phyloP scores from a whole-genome alignment of 2,113 vertebrate species.

The Hemiscyllium ocellatum region DNA sequence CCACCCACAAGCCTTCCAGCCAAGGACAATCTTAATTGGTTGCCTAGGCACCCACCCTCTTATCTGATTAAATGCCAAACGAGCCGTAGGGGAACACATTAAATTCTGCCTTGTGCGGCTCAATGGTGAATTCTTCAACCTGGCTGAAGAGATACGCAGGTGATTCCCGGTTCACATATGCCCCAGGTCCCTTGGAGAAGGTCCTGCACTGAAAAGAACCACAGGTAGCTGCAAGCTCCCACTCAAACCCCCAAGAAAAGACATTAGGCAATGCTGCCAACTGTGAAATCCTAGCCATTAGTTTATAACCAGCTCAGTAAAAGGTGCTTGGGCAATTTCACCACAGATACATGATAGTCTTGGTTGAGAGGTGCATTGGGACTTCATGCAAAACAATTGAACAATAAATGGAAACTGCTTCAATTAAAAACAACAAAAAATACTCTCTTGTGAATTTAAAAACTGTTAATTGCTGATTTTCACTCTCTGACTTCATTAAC shows the following conservation, averaged over 20 bases:
- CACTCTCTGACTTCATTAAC: constrained; percentile 11
- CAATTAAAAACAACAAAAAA: constrained; percentile 10
- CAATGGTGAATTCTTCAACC: too few relatives aligned
- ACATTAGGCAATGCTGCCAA: not conserved
- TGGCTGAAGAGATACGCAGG: not conserved
- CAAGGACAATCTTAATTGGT: too few relatives aligned
- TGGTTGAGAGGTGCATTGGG: not conserved
- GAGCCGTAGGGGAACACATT: too few relatives aligned
- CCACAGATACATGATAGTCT: not conserved
- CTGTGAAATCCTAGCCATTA: not conserved
- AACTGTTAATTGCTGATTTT: not conserved
- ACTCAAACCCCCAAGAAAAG: not conserved
- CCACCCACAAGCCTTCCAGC: too few relatives aligned
- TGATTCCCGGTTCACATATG: not conserved
- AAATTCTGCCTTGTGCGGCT: too few relatives aligned
- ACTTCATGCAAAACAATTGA: not conserved
- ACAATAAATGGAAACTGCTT: not conserved
- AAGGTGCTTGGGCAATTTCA: not conserved
- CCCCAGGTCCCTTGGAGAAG: not conserved
- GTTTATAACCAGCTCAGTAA: not conserved
- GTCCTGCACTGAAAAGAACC: not conserved
- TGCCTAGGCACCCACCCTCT: too few relatives aligned
- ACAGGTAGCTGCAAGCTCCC: not conserved
- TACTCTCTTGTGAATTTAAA: not conserved
- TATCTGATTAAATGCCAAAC: too few relatives aligned